These are phyloP conservation scores for Dicerorhinus sumatrensis DNA, from an alignment of 2,113 vertebrate species.

Conservation along the genomic window DNA sequence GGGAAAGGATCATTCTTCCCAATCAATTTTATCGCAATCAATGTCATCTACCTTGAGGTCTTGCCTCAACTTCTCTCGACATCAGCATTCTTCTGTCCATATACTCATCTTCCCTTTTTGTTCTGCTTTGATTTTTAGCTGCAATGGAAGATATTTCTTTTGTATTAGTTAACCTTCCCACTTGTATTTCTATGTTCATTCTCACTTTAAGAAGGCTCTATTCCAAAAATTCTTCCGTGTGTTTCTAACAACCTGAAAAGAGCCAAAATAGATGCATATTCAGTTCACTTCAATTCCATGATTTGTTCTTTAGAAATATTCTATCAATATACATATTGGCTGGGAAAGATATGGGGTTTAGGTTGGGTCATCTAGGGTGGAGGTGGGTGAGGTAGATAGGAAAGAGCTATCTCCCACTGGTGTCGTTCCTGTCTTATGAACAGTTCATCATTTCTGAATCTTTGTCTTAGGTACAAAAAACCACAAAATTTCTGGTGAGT, in stretches of 20 bases:
- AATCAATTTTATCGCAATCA: not conserved
- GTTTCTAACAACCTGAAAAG: not conserved
- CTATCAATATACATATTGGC: not conserved
- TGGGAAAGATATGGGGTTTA: not conserved
- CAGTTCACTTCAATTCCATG: not conserved
- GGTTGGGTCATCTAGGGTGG: not conserved
- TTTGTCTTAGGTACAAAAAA: not conserved
- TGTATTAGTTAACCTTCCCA: not conserved
- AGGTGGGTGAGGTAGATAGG: not conserved
- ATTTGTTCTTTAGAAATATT: not conserved
- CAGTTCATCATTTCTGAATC: constrained; percentile 43
- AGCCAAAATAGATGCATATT: not conserved
- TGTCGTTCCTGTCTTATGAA: not conserved
- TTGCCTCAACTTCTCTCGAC: not conserved
- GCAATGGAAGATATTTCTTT: not conserved
- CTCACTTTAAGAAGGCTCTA: too few relatives aligned
- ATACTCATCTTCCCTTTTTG: not conserved
- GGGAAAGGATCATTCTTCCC: not conserved
- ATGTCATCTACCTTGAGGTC: not conserved
- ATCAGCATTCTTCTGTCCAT: not conserved
- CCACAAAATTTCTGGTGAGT: constrained; percentile 11
- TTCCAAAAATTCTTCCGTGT: not conserved
- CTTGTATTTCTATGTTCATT: not conserved
- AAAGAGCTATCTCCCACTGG: too few relatives aligned
- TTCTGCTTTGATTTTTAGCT: not conserved